A percentile compares a stretch with the other conserved stretches of the same genome.
Conservation (phyloP, 2,888 invertebrate genomes). For the Drosophila setosimentum region DNA sequence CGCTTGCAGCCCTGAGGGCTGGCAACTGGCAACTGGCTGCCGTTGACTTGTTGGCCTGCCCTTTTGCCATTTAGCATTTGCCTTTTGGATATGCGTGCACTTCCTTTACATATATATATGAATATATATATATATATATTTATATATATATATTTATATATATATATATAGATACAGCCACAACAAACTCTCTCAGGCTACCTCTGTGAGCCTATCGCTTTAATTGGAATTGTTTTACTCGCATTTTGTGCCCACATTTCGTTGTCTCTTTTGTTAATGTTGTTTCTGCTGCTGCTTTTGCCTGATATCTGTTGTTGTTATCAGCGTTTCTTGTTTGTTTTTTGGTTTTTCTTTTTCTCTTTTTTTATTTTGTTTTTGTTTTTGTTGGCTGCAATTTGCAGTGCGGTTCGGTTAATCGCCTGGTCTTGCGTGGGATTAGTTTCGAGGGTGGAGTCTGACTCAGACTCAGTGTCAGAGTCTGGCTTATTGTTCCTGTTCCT, state of each 20-base stretch:
- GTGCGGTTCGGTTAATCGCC: slow-evolving; percentile 66
- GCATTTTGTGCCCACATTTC: slow-evolving; percentile 63
- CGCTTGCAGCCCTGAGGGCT: slow-evolving; percentile 43
- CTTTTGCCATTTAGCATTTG: slow-evolving; percentile 30
- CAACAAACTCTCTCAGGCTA: background rate
- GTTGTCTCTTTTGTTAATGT: slow-evolving; percentile 55
- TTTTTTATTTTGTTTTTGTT: slow-evolving; percentile 20
- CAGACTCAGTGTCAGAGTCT: background rate
- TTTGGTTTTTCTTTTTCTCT: background rate
- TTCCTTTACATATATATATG: slow-evolving; percentile 41
- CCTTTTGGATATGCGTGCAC: slow-evolving; percentile 52
- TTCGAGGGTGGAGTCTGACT: slow-evolving; percentile 4
- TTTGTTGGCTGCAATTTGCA: slow-evolving; percentile 65
- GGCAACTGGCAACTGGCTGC: slow-evolving; percentile 25
- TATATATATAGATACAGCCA: slow-evolving; percentile 34
- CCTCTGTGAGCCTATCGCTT: slow-evolving; percentile 51
- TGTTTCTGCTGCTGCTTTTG: slow-evolving; percentile 27
- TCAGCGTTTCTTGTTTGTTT: slow-evolving; percentile 42
- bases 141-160: slow-evolving; percentile 10
- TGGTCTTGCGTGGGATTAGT: slow-evolving; percentile 65
- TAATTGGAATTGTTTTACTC: slow-evolving; percentile 73
- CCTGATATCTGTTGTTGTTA: slow-evolving; percentile 66
- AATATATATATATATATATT: slow-evolving; percentile 21
- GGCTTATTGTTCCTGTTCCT: slow-evolving; percentile 58
- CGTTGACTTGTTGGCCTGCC: slow-evolving; percentile 50